Evolutionary conservation across 2,888 invertebrate species (phyloP), one percentile per base, ranked within the genome.

Genomic region (Tethea ocularis): DNA sequence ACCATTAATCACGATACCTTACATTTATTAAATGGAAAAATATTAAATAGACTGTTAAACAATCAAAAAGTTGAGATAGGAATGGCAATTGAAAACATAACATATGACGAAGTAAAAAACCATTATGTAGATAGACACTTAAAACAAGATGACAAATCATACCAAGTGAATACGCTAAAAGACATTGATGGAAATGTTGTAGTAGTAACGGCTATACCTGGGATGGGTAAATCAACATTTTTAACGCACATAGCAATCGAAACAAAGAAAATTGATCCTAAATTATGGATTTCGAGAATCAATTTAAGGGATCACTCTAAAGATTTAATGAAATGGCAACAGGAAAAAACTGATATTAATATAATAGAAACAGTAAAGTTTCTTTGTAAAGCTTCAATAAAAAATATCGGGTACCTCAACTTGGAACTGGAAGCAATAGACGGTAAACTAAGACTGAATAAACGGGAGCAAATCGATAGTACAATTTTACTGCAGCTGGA

Each of bases 161-260:
- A 64, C 62, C 56, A 61, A 62, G 68, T 80, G 2, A 65, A 71
- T 20, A 69, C 75, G 2, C 65, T 82, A 0, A 53, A 76, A 53
- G 77, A 77, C 33, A 64, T 82, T 41, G 62, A 71, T 1, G 68
- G 77, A 17, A 61, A 66, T 29, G 60, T 72, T 4, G 78, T 81
- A 0, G 52, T 82, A 6, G 66, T 82, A 53, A 64, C 70, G 7
- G 74, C 74, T 1, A 64, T 66, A 46, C 74, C 80, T 26, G 77
- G 77, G 17, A 74, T 72, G 70, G 82, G 82, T 26, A 82, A 78
- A 60, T 72, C 78, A 26, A 72, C 67, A 38, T 70, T 82, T 24
- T 68, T 82, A 5, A 75, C 75, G 46, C 78, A 80, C 63, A 59
- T 82, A 15, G 67, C 81, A 6, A 57, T 74, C 8, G 68, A 78